These are phyloP conservation scores for Bombus waltoni DNA, from an alignment of 1,140 invertebrate genomes.

Conservation along the genomic window DNA sequence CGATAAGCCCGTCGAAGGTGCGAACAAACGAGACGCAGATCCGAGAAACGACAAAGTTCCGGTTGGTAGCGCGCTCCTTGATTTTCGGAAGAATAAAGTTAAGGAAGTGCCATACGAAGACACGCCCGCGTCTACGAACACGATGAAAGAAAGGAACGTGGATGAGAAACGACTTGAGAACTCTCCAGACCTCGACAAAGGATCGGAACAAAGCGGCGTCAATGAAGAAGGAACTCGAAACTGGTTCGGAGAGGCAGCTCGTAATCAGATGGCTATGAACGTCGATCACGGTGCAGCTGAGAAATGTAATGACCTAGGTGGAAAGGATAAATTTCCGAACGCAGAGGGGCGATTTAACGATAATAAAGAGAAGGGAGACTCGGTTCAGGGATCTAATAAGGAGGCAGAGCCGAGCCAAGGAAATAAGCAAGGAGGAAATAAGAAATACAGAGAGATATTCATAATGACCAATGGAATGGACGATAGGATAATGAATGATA, in stretches of 20 bases:
- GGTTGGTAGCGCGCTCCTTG: neutral
- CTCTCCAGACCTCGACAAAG: neutral
- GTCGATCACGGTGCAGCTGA: neutral
- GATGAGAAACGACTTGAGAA: conserved; percentile 16
- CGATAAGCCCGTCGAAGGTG: neutral
- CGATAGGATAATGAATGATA: conserved; percentile 6
- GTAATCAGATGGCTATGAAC: neutral
- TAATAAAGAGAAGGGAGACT: neutral
- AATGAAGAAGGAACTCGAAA: neutral
- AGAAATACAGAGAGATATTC: conserved; percentile 3
- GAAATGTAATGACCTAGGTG: conserved; percentile 24
- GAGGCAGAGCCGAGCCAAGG: rapidly evolving
- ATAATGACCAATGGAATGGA: neutral
- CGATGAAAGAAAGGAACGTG: neutral
- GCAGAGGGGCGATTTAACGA: neutral
- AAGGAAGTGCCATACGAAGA: neutral
- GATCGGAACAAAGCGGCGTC: neutral
- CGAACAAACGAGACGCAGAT: neutral
- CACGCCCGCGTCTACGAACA: neutral
- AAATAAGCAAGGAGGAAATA: neutral
- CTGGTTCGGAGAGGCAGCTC: neutral
- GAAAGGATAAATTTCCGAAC: neutral
- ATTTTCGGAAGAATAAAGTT: neutral
- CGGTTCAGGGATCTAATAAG: neutral
- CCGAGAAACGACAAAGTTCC: neutral